Evolutionary conservation across 1,140 invertebrate genomes (phyloP).

Genomic region (Nomia melanderi): DNA sequence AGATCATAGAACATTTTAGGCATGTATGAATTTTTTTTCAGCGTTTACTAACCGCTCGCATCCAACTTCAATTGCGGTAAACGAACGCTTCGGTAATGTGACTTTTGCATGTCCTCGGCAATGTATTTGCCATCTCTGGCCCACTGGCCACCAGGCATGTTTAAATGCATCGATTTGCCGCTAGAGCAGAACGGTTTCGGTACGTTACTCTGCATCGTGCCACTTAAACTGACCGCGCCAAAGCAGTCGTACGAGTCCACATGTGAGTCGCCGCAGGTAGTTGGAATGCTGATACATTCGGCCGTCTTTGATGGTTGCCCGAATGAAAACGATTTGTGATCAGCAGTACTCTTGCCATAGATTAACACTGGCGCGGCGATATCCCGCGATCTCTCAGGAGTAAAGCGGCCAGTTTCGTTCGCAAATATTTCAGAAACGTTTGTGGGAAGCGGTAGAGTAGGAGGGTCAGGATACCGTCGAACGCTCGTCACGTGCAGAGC

Average conservation of each 20-base stretch:
- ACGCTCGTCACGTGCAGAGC: slow-evolving; percentile 63
- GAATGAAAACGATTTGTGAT: neutral
- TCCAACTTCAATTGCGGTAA: slow-evolving; percentile 1
- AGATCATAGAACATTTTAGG: neutral
- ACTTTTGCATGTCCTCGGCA: slow-evolving; percentile 84
- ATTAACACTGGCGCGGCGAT: slow-evolving; percentile 82
- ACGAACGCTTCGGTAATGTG: slow-evolving; percentile 77
- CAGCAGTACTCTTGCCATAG: slow-evolving; percentile 64
- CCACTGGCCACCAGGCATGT: slow-evolving; percentile 88
- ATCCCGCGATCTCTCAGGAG: slow-evolving; percentile 83
- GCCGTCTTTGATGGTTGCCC: neutral
- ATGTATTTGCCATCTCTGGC: slow-evolving; percentile 86
- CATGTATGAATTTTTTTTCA: neutral
- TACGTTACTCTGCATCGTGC: slow-evolving; percentile 88
- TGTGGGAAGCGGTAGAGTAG: slow-evolving; percentile 74
- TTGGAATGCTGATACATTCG: neutral
- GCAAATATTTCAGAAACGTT: slow-evolving; percentile 77
- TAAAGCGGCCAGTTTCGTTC: slow-evolving; percentile 84
- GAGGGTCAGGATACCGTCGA: slow-evolving; percentile 70
- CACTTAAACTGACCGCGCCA: slow-evolving; percentile 85
- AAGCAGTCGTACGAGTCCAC: slow-evolving; percentile 86
- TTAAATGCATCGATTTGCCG: slow-evolving; percentile 83
- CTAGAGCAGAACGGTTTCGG: slow-evolving; percentile 85
- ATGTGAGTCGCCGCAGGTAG: slow-evolving; percentile 79
- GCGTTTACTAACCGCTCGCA: slow-evolving; percentile 14